Evolutionary conservation across 37 sponge, comb jelly and placozoan species (phyloP), one percentile per base, ranked within the genome.

Genomic region (Hexactinellida sp.): DNA sequence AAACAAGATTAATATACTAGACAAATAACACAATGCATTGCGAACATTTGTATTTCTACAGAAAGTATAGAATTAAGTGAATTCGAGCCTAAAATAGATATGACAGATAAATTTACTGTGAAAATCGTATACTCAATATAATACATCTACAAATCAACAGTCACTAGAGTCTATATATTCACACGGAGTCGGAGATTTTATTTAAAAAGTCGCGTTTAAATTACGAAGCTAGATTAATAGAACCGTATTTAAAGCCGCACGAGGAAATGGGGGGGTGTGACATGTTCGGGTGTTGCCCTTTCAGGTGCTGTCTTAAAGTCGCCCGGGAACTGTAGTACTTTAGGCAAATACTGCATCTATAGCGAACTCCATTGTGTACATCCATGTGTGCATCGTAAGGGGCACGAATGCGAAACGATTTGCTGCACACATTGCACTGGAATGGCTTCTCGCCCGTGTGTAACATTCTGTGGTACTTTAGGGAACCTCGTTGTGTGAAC

Each of bases 91-190:
- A 63, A 63, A 63, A 63, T 63, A 63, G 3, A 28, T n/a, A 63
- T n/a, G n/a, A n/a, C 25, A 25, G 1, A 63, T 28, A 63, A 25
- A n/a, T 63, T 28, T 25, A 63, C 76, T 5, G 76, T 63, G 28
- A 63, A 63, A 63, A 63, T 63, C 76, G 21, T 63, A 63, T 21
- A 63, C 76, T 63, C 76, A 63, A 41, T 63, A 63, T 63, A 63
- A 63, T 63, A 63, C 76, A 63, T 63, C 34, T 32, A 63, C 76
- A 63, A 63, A 63, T 28, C 34, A 25, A 23, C 25, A n/a, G 76
- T 63, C 3, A 23, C 25, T 25, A n/a, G 76, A 25, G 19, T 25
- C 3, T 7, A 25, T 25, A 63, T 63, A 63, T 28, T 21, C 76
- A 63, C 76, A 28, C 25, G 21, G 25, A 25, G 76, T 25, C 76